These are phyloP conservation scores for Bathynomus jamesi DNA, from an alignment of 1,140 invertebrate genomes.

Conservation along the genomic window DNA sequence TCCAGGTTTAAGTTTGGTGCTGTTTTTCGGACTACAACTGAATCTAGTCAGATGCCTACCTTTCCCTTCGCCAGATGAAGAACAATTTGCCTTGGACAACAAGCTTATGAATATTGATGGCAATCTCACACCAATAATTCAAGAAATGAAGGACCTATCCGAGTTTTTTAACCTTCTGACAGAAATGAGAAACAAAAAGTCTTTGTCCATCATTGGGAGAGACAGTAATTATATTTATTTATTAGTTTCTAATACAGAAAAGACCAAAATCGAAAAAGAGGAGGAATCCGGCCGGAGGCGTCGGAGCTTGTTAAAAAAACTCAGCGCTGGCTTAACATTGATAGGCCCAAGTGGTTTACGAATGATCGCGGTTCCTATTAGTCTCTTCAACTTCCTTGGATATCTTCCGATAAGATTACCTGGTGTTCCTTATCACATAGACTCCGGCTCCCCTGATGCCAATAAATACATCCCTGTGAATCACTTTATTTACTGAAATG, in stretches of 20 bases:
- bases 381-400: slow-evolving; percentile 31
- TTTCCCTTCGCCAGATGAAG: too few relatives aligned
- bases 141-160: neutral
- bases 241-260: too few relatives aligned
- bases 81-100: too few relatives aligned
- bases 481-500: slow-evolving; percentile 6
- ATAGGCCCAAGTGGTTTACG: too few relatives aligned
- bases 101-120: neutral
- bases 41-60: too few relatives aligned
- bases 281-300: neutral
- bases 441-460: slow-evolving; percentile 26
- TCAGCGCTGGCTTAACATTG: too few relatives aligned
- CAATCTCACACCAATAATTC: neutral
- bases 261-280: neutral
- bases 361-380: slow-evolving; percentile 23
- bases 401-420: slow-evolving; percentile 29
- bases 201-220: neutral
- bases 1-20: too few relatives aligned
- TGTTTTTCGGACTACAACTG: too few relatives aligned
- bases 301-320: neutral
- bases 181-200: neutral
- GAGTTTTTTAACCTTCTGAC: neutral
- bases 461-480: slow-evolving; percentile 18
- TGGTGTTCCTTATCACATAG: slow-evolving; percentile 30
- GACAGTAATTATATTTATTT: neutral